Percentiles rank a stretch among this genome's conserved stretches.
These are phyloP conservation scores for Latheticus oryzae DNA, from an alignment of 2,888 invertebrate genomes.

Conservation along the genomic window DNA sequence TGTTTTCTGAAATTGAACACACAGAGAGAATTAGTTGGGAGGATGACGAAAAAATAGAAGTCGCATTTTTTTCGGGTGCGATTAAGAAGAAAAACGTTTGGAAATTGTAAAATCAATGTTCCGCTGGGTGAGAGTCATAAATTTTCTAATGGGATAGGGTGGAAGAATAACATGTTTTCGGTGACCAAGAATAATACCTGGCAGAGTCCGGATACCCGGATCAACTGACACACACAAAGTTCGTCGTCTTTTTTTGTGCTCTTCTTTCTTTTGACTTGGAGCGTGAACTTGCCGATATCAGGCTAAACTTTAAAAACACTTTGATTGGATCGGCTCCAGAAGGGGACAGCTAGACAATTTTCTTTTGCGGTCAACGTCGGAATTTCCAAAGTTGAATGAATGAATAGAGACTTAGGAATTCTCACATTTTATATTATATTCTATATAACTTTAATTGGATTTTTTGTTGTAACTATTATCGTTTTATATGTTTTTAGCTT, in stretches of 20 bases:
- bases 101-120: constrained; percentile 30
- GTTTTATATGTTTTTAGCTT: no score
- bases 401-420: no score
- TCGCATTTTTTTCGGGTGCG: constrained; percentile 2
- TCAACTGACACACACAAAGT: constrained; percentile 28
- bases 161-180: constrained; percentile 34
- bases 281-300: constrained; percentile 22
- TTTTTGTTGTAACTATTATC: no score
- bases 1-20: no score
- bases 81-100: constrained; percentile 16
- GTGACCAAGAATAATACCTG: constrained; percentile 33
- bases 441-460: no score
- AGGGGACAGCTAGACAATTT: constrained; percentile 14
- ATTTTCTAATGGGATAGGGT: constrained; percentile 18
- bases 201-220: constrained; percentile 29
- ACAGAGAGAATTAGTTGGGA: no score
- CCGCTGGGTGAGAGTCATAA: constrained; percentile 24
- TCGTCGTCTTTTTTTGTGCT: constrained; percentile 19
- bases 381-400: not conserved
- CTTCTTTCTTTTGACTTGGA: constrained; percentile 21
- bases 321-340: constrained; percentile 31
- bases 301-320: constrained; percentile 27
- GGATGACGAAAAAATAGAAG: no score
- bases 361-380: no score
- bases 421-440: no score